phyloP scores from a whole-genome alignment of 2,888 invertebrate species.

The Mythimna albipuncta region DNA sequence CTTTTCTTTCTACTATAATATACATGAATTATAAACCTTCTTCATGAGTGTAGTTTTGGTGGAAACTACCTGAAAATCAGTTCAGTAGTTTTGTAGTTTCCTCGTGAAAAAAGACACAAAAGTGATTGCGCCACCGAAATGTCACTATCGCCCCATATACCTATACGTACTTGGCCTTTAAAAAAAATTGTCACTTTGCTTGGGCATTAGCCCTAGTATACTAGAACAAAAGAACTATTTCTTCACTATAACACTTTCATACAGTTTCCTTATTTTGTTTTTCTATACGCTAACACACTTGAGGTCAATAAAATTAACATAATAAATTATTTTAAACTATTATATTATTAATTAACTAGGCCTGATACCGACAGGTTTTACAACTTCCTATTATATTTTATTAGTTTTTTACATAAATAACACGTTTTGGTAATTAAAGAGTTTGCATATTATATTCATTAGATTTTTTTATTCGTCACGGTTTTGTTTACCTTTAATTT shows the following conservation, averaged over 20 bases:
- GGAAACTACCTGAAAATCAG: no score
- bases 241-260: not conserved
- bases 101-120: no score
- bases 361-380: slow-evolving; percentile 23
- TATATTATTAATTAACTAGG: slow-evolving; percentile 37
- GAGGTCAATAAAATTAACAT: slow-evolving; percentile 43
- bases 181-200: no score
- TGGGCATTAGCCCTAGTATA: no score
- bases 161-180: no score
- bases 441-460: not conserved
- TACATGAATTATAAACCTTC: no score
- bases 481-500: not conserved
- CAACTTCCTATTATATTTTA: slow-evolving; percentile 47
- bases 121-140: no score
- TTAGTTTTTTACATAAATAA: slow-evolving; percentile 19
- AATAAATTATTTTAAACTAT: slow-evolving; percentile 30
- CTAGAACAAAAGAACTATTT: not conserved
- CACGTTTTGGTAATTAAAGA: slow-evolving; percentile 14
- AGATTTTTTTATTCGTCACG: not conserved
- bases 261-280: slow-evolving; percentile 44
- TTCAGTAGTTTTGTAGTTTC: no score
- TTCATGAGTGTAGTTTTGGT: no score
- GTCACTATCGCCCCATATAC: no score
- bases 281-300: not conserved
- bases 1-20: no score